A percentile compares a stretch with the other conserved stretches of the same genome.
Conservation (phyloP, 2,888 invertebrate species). For the Dicycla oo region DNA sequence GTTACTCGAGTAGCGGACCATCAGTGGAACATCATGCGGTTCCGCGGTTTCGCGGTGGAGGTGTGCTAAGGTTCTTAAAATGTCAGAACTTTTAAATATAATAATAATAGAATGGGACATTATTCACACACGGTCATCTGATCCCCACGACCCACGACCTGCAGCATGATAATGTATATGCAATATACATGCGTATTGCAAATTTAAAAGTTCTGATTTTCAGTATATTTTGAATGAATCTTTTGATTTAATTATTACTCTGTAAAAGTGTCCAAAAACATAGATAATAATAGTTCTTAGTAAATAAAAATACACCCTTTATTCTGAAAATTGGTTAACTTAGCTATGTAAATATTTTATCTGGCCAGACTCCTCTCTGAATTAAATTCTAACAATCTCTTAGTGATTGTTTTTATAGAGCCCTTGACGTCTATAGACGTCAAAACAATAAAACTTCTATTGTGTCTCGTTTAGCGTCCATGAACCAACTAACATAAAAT, state of each 20-base stretch:
- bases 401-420: neutral
- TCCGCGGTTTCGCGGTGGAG: too few species aligned
- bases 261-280: neutral
- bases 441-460: too few species aligned
- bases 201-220: neutral
- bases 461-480: too few species aligned
- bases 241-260: neutral
- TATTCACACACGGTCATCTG: too few species aligned
- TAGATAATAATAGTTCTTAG: neutral
- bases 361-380: neutral
- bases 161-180: too few species aligned
- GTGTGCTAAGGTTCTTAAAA: too few species aligned
- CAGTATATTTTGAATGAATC: neutral
- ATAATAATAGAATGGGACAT: too few species aligned
- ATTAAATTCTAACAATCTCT: slow-evolving; percentile 22
- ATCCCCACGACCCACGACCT: too few species aligned
- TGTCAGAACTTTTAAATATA: neutral
- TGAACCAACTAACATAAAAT: too few species aligned
- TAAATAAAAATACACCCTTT: slow-evolving; percentile 26
- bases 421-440: too few species aligned
- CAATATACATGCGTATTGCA: neutral
- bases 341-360: slow-evolving; percentile 38
- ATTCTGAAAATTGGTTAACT: slow-evolving; percentile 21
- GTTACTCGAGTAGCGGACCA: too few species aligned
- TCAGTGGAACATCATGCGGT: too few species aligned